Evolutionary conservation across 2,888 invertebrate genomes (phyloP).

Genomic region (Doris montereyensis): DNA sequence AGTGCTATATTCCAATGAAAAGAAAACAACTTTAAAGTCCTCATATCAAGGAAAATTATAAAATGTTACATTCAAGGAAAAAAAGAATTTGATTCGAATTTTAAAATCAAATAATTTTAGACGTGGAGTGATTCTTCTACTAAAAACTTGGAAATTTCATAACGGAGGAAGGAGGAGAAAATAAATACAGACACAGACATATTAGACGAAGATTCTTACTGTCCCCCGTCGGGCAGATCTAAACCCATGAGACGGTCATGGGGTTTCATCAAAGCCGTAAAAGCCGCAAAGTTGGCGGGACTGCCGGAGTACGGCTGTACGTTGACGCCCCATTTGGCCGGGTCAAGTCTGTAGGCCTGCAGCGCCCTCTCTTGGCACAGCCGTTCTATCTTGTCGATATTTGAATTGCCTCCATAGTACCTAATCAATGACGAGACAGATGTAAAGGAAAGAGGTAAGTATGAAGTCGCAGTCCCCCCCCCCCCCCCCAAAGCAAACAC

Average conservation of each 20-base stretch:
- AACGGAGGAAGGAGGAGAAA: neutral
- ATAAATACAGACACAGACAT: constrained; percentile 60
- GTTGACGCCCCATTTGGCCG: constrained; percentile 85
- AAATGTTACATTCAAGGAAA: neutral
- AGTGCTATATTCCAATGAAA: too few relatives aligned
- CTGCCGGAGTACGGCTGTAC: constrained; percentile 94
- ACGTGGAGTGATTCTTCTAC: too few relatives aligned
- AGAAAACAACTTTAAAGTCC: too few relatives aligned
- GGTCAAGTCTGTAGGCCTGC: constrained; percentile 85
- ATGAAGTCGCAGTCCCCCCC: too few relatives aligned
- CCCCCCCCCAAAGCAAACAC: too few relatives aligned
- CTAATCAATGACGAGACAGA: too few relatives aligned
- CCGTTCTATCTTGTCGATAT: constrained; percentile 92
- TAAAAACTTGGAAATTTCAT: neutral
- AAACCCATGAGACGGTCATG: constrained; percentile 96
- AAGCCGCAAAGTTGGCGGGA: constrained; percentile 98
- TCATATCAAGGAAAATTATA: neutral
- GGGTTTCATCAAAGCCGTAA: constrained; percentile 87
- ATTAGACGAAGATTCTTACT: constrained; percentile 74
- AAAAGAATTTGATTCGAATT: neutral
- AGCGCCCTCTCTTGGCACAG: constrained; percentile 90
- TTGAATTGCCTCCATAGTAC: constrained; percentile 98
- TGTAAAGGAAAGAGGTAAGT: too few relatives aligned
- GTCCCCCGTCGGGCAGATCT: constrained; percentile 97
- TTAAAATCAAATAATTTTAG: too few relatives aligned